Evolutionary conservation across 2,888 invertebrate species (phyloP), one percentile per base, ranked within the genome.

Genomic region (Helleia helle): DNA sequence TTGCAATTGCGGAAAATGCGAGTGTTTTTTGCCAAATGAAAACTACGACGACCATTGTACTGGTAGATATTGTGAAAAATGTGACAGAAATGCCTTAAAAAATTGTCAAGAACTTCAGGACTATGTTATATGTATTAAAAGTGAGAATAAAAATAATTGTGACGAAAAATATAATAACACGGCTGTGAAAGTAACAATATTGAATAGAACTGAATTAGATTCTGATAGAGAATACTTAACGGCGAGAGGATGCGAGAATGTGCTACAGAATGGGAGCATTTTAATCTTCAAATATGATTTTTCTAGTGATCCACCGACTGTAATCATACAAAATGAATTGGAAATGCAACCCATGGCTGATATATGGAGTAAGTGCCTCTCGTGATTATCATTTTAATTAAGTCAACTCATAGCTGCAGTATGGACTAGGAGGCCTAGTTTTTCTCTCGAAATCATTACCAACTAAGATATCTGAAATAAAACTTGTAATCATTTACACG

Each of bases 1-100:
- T 8, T 95, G 95, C 62, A 66, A 69, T 4, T 95, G 95, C 65
- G 93, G 93, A 4, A 67, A 64, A 39, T 93, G 93, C 56, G 63
- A 77, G 7, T 94, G 93, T n/a, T n/a, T n/a, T n/a, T n/a, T n/a
- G n/a, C n/a, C n/a, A n/a, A n/a, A n/a, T n/a, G n/a, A n/a, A n/a
- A n/a, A n/a, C n/a, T n/a, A 73, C 42, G 72, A 71, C 4, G 64
- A 80, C 34, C 69, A 67, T 7, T 89, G 87, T 50, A 80, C 79
- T 0, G 90, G 90, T 5, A 65, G 65, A 27, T 92, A 86, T 49
- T 95, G 95, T 63, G 92, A 93, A 49, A 87, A 88, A 38, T 94
- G 94, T 56, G 88, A 90, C 0, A 88, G 90, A 0, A 93, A 93
- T 55, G 86, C 87, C 0, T 87, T 87, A 1, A 74, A 86, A 49